These are phyloP conservation scores for Campylomormyrus tamandua DNA, from an alignment of 2,113 vertebrate genomes.

Conservation along the genomic window DNA sequence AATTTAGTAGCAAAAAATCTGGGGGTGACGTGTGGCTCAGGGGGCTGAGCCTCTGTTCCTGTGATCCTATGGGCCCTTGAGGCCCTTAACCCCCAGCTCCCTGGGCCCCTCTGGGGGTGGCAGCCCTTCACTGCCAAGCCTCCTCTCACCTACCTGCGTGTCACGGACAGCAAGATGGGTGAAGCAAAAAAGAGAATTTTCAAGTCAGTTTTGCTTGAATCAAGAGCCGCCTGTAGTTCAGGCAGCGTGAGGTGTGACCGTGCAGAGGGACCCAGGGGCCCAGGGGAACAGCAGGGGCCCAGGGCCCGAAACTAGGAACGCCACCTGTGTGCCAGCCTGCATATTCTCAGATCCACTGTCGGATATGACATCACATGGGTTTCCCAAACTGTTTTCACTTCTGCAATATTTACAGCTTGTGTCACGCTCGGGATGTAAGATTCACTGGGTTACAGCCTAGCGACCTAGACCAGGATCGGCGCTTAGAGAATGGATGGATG, in stretches of 20 bases:
- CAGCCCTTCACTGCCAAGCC: not conserved
- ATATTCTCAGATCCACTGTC: not conserved
- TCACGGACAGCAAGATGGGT: not conserved
- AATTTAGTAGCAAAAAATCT: not conserved
- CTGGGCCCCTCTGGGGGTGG: not conserved
- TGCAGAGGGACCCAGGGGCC: not conserved
- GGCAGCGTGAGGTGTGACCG: not conserved
- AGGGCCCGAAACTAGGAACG: not conserved
- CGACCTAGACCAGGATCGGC: not conserved
- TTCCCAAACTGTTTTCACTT: not conserved
- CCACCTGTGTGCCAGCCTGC: not conserved
- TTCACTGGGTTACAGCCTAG: not conserved
- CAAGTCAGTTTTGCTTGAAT: not conserved
- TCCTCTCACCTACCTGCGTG: not conserved
- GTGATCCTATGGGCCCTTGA: not conserved
- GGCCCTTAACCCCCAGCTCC: not conserved
- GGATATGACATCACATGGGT: not conserved
- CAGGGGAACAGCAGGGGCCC: not conserved
- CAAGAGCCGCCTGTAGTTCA: not conserved
- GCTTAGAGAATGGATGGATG: not conserved
- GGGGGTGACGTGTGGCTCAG: not conserved
- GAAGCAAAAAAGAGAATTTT: not conserved
- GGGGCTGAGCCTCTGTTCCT: not conserved
- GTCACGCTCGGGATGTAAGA: not conserved
- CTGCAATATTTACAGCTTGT: not conserved